These are phyloP conservation scores for Rattus rattus DNA, from an alignment of 2,113 vertebrate genomes.

Conservation along the genomic window DNA sequence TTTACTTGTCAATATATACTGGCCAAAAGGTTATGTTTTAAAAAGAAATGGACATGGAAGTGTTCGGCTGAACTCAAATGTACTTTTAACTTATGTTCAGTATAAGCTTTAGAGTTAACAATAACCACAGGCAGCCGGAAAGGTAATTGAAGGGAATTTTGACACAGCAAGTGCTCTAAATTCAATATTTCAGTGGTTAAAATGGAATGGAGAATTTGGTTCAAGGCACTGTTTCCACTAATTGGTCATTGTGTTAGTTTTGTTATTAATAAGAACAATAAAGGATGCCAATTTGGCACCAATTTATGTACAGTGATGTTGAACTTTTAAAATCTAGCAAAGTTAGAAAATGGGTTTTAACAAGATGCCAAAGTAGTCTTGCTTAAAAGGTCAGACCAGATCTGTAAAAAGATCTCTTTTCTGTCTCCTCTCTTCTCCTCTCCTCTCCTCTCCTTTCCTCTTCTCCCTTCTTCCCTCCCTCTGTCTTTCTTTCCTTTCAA, in stretches of 20 bases:
- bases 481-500: not conserved
- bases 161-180: not conserved
- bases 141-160: not conserved
- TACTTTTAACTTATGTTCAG: not conserved
- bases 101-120: not conserved
- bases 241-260: constrained; percentile 40
- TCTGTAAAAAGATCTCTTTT: not conserved
- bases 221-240: constrained; percentile 17
- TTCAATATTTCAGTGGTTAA: constrained; percentile 25
- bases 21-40: not conserved
- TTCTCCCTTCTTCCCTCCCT: no score
- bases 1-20: constrained; percentile 1
- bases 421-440: not conserved
- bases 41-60: not conserved
- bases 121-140: not conserved
- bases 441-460: no score
- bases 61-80: not conserved
- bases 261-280: not conserved
- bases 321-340: not conserved
- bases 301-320: not conserved
- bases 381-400: not conserved
- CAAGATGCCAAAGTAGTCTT: not conserved
- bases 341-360: not conserved
- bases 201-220: not conserved
- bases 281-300: not conserved